Base-by-base conservation (phyloP, 2,797 vertebrate genomes). In the Mus minutoides region DNA sequence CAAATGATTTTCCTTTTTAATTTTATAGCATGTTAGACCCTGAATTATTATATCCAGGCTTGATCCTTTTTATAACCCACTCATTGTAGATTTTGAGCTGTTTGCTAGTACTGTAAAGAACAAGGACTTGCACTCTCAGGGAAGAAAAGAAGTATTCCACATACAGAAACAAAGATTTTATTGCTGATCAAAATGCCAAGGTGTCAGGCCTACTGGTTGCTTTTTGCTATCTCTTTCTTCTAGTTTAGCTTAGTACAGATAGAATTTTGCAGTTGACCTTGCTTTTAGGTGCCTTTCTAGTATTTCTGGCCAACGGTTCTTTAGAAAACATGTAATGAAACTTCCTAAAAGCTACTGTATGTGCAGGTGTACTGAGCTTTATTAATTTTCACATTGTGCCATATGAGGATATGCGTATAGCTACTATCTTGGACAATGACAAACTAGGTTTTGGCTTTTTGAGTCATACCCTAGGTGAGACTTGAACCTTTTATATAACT, bases 1-100 rank as follows among this genome's bases (percentile, higher is more conserved):
- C 11, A 83, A 54, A 62, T 82, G 52, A 87, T 56, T 76, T 64
- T 22, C 31, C n/a, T 91, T 93, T 88, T 91, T 94, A 89, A 85
- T 79, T 94, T 88, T 94, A 49, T 78, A 93, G 1, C 13, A 79
- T 56, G 60, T 60, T 52, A 62, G 54, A 21, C 26, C 10, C 1
- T 60, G 46, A 89, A 10, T 49, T 91, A 71, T 29, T 29, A 22
- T 85, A 84, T 37, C 3, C 1, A 90, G 49, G 69, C 60, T 34
- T 71, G n/a, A 49, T 80, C 12, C 21, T 86, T 90, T 75, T 34
- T 46, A 76, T 31, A 1, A 88, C 11, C 4, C 43, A 90, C 56
- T 40, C 29, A 84, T 43, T 49, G 11, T 88, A 31, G 26, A 58
- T 9, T 90, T 76, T 34, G 60, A 94, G 24, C 14, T 91, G 12